Evolutionary conservation across 2,797 vertebrate species (phyloP).

Genomic region (Diplodus sargus): DNA sequence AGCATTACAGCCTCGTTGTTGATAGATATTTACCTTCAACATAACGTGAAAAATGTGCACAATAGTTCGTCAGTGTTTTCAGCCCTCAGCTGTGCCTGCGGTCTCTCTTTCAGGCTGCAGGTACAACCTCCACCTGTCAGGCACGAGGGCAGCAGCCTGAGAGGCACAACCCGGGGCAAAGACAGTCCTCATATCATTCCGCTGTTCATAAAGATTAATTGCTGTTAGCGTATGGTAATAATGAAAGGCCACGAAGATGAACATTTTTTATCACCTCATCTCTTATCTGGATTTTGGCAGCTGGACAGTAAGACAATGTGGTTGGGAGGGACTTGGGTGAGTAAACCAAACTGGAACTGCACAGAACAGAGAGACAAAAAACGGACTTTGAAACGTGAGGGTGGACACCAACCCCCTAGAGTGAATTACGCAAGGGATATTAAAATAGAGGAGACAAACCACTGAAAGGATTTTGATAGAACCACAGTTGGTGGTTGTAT

Average conservation of each 20-base stretch:
- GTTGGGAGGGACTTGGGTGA: background rate
- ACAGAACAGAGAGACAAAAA: background rate
- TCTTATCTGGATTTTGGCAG: slow-evolving; percentile 8
- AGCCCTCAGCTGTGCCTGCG: background rate
- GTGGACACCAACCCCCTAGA: no score
- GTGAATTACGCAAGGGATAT: background rate
- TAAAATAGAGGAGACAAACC: no score
- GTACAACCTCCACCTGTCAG: background rate
- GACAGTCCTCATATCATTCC: background rate
- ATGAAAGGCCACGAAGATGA: slow-evolving; percentile 6
- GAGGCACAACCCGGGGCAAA: background rate
- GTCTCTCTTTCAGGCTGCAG: background rate
- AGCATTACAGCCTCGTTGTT: background rate
- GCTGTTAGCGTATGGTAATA: background rate
- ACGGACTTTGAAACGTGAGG: background rate
- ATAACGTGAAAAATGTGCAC: background rate
- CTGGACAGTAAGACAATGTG: background rate
- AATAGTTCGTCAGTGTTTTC: background rate
- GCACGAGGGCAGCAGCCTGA: background rate
- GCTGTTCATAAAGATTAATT: background rate
- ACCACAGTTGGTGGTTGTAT: no score
- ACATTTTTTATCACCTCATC: slow-evolving; percentile 7
- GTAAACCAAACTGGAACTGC: slow-evolving; percentile 5
- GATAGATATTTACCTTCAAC: background rate
- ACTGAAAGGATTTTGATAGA: no score